These are phyloP conservation scores for Pantherophis guttatus DNA, from an alignment of 2,113 vertebrate species.

Conservation along the genomic window DNA sequence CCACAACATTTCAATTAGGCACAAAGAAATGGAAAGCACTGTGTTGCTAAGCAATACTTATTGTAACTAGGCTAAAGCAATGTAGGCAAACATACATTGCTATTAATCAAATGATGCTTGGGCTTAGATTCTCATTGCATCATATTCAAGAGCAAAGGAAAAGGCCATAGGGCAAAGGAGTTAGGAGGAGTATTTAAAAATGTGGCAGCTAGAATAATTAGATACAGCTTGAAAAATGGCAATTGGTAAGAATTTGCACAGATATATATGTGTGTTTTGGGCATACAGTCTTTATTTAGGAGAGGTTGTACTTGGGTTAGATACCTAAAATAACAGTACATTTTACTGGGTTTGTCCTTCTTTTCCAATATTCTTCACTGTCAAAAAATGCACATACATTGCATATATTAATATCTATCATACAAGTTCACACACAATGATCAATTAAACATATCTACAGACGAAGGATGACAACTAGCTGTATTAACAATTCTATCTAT, in stretches of 20 bases:
- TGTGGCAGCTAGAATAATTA: not conserved
- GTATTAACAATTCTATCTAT: not conserved
- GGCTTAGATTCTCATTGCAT: not conserved
- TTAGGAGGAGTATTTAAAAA: not conserved
- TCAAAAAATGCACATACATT: not conserved
- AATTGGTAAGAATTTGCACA: not conserved
- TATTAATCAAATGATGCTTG: conserved; percentile 24
- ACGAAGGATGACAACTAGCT: not conserved
- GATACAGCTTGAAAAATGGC: not conserved
- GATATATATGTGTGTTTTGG: not conserved
- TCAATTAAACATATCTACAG: not conserved
- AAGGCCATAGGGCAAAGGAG: not conserved
- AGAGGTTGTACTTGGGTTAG: not conserved
- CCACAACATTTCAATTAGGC: not conserved
- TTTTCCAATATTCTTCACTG: not conserved
- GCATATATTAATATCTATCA: not conserved
- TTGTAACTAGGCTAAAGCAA: not conserved
- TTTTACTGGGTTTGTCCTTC: not conserved
- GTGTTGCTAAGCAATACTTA: conserved; percentile 14
- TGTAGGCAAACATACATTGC: not conserved
- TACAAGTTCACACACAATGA: not conserved
- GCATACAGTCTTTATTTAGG: not conserved
- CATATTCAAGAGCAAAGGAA: not conserved
- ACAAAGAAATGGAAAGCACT: conserved; percentile 13
- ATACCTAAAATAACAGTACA: not conserved